Percentiles rank a stretch among this genome's conserved stretches.
These are phyloP conservation scores for Cyrtodaria siliqua DNA, from an alignment of 2,888 invertebrate genomes.

Conservation along the genomic window DNA sequence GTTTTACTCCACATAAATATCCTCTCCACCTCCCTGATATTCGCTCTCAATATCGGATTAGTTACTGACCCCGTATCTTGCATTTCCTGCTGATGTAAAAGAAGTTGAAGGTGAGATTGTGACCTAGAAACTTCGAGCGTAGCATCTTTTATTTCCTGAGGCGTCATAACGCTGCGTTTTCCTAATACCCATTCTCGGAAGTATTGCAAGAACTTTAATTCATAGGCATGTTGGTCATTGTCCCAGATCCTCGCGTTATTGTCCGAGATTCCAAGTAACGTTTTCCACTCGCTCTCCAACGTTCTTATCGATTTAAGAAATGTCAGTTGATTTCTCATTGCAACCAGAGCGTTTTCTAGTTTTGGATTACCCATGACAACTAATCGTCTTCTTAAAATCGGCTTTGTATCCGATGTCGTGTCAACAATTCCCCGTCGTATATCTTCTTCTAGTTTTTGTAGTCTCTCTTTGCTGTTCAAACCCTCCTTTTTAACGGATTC, in stretches of 20 bases:
- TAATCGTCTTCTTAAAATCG: background rate
- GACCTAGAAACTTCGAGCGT: slow-evolving; percentile 64
- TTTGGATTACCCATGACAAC: background rate
- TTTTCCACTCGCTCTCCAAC: background rate
- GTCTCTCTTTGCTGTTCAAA: slow-evolving; percentile 15
- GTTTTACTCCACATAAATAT: background rate
- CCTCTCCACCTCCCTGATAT: slow-evolving; percentile 6
- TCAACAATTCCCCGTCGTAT: background rate
- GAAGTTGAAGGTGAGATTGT: slow-evolving; percentile 26
- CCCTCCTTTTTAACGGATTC: slow-evolving; percentile 74
- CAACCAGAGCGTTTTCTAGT: background rate
- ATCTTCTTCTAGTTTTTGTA: slow-evolving; percentile 64
- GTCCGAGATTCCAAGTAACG: background rate
- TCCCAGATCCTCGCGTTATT: slow-evolving; percentile 14
- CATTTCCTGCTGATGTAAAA: slow-evolving; percentile 35
- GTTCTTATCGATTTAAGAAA: background rate
- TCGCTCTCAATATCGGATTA: slow-evolving; percentile 11
- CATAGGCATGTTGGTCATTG: too few species aligned
- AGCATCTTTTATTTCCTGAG: slow-evolving; percentile 67
- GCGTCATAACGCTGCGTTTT: slow-evolving; percentile 48
- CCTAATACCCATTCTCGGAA: slow-evolving; percentile 51
- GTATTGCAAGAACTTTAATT: slow-evolving; percentile 16
- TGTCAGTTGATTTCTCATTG: background rate
- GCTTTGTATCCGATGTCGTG: background rate
- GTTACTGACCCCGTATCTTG: slow-evolving; percentile 10